phyloP scores from a whole-genome alignment of 2,888 invertebrate species.

The Ptychoptera contaminata region DNA sequence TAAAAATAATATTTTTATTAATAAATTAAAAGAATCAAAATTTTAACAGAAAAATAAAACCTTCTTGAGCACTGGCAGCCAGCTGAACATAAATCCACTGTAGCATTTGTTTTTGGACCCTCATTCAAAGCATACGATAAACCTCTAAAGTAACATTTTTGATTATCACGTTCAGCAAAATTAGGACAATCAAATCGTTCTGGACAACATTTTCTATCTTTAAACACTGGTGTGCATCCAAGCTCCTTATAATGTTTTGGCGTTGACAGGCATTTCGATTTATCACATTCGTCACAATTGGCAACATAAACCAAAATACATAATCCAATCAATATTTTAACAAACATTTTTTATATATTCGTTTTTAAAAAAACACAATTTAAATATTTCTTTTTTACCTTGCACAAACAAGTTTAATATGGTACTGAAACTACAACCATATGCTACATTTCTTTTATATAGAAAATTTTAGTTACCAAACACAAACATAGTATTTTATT shows the following conservation, averaged over 20 bases:
- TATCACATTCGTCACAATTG: slow-evolving; percentile 2
- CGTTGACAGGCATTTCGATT: neutral
- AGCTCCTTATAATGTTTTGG: slow-evolving; percentile 8
- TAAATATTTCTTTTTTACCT: too few species aligned
- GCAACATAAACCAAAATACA: neutral
- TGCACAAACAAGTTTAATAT: too few species aligned
- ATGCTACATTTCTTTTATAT: too few species aligned
- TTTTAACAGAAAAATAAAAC: too few species aligned
- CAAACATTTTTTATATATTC: neutral
- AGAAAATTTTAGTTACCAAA: too few species aligned
- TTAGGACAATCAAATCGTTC: slow-evolving; percentile 3
- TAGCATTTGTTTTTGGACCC: neutral
- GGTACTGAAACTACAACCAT: too few species aligned
- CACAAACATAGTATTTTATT: too few species aligned
- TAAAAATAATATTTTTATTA: too few species aligned
- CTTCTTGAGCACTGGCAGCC: neutral
- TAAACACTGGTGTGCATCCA: slow-evolving; percentile 6
- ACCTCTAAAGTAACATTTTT: neutral
- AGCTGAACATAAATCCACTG: neutral
- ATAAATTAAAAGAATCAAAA: too few species aligned
- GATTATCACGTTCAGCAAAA: neutral
- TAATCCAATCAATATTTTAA: neutral
- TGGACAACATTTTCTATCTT: slow-evolving; percentile 3
- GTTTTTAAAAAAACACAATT: too few species aligned
- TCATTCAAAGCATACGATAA: neutral